Conservation (phyloP, 2,113 vertebrate genomes). For the Mesocricetus auratus region DNA sequence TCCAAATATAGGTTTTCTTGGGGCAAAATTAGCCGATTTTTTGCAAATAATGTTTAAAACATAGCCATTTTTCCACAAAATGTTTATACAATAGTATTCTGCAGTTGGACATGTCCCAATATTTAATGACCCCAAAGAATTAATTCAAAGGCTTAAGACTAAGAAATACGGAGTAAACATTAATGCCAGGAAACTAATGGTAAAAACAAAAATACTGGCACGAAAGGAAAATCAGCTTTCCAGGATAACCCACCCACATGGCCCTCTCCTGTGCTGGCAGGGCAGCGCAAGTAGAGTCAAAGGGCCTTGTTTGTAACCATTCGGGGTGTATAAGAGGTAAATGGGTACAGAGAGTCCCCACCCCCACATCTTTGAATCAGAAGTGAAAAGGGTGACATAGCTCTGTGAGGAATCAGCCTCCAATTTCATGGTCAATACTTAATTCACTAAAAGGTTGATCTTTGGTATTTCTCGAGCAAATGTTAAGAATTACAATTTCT, state of each 20-base stretch:
- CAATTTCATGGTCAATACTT: slow-evolving; percentile 8
- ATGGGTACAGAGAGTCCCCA: not conserved
- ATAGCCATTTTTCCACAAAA: not conserved
- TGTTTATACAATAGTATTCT: slow-evolving; percentile 22
- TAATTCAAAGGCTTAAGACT: slow-evolving; percentile 18
- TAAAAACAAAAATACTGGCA: slow-evolving; percentile 24
- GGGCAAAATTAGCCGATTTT: slow-evolving; percentile 1
- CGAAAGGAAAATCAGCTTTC: slow-evolving; percentile 24
- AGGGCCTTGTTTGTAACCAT: not conserved
- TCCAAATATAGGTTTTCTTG: slow-evolving; percentile 40
- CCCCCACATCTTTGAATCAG: not conserved
- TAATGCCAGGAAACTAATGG: slow-evolving; percentile 10
- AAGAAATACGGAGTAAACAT: not conserved
- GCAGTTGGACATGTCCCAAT: not conserved
- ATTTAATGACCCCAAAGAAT: slow-evolving; percentile 33
- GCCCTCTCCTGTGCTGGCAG: not conserved
- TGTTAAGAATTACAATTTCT: slow-evolving; percentile 8
- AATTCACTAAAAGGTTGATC: slow-evolving; percentile 29
- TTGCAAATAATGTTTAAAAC: slow-evolving; percentile 57
- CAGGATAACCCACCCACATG: not conserved
- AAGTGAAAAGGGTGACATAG: not conserved
- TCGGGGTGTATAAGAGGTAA: not conserved
- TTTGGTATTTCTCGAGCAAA: slow-evolving; percentile 34
- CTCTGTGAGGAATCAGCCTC: not conserved
- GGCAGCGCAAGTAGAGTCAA: not conserved